Base-by-base conservation (phyloP, 2,113 vertebrate genomes). In the Indri indri region DNA sequence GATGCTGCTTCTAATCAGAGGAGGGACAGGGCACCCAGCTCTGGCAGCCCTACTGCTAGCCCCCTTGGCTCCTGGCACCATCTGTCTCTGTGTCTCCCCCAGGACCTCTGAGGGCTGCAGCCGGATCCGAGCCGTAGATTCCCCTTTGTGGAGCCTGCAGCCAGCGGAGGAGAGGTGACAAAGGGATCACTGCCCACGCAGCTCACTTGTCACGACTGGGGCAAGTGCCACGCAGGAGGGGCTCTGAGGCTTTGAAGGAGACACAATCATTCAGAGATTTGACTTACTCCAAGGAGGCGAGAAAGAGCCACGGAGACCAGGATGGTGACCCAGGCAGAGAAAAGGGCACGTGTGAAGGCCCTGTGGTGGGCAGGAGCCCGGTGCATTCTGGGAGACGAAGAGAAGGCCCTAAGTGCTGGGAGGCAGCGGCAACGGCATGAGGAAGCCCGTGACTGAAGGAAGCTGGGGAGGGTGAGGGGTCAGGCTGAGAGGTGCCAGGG, bases 51-150 rank as follows among this genome's bases (percentile, higher is more conserved):
- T 25, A 4, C 34, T 83, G n/a, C 30, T 30, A 8, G 20, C 32
- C 25, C 20, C 54, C 61, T 52, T 27, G 10, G 73, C n/a, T 50
- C 20, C n/a, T 1, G 14, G 30, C 0, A 0, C 70, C 47, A 23
- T 57, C 70, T 45, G n/a, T 74, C 80, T 87, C 68, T 23, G 13
- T 65, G 4, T 63, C 27, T 90, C 20, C 17, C 14, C 16, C 3
- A 25, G 37, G 18, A 40, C 66, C 30, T 37, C 11, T 37, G 30
- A 54, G 54, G 54, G 68, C 37, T 59, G 27, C 13, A 42, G n/a
- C 52, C 12, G 66, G n/a, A 50, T 70, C 52, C 66, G 25, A 20
- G 47, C 37, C 14, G 8, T 6, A 76, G 88, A 63, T 1, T 84
- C 42, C 16, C n/a, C 30, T 54, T 54, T 13, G 3, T 12, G 45